Conservation (phyloP, 2,113 vertebrate species). For the Rana temporaria region DNA sequence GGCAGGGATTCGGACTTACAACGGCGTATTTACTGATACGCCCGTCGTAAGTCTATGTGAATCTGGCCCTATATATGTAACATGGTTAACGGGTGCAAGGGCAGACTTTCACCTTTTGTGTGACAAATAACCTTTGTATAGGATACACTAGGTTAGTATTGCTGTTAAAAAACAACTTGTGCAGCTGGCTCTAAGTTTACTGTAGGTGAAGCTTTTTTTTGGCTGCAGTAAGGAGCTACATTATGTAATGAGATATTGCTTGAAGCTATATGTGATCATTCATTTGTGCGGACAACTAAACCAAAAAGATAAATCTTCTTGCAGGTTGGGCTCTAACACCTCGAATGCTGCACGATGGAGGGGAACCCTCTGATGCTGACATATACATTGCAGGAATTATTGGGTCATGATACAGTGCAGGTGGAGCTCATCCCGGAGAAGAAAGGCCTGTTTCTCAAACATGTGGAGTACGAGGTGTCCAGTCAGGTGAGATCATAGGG, state of each 20-base stretch:
- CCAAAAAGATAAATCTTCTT: constrained; percentile 5
- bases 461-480: constrained; percentile 95
- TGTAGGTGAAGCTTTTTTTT: not conserved
- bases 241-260: not conserved
- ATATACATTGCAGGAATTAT: constrained; percentile 82
- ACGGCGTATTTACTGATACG: too few relatives aligned
- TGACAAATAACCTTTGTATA: not conserved
- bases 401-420: constrained; percentile 83
- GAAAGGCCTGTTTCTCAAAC: constrained; percentile 96
- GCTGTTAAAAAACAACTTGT: not conserved
- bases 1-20: too few relatives aligned
- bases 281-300: not conserved
- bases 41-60: too few relatives aligned
- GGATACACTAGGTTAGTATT: not conserved
- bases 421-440: constrained; percentile 96
- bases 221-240: not conserved
- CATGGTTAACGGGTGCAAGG: too few relatives aligned
- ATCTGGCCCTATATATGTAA: too few relatives aligned
- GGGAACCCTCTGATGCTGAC: constrained; percentile 83
- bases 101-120: too few relatives aligned
- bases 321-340: constrained; percentile 80
- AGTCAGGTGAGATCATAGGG: constrained; percentile 79
- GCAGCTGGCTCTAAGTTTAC: not conserved
- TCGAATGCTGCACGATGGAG: constrained; percentile 80
- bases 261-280: not conserved